phyloP scores from a whole-genome alignment of 2,888 invertebrate genomes.

The Deilephila elpenor region DNA sequence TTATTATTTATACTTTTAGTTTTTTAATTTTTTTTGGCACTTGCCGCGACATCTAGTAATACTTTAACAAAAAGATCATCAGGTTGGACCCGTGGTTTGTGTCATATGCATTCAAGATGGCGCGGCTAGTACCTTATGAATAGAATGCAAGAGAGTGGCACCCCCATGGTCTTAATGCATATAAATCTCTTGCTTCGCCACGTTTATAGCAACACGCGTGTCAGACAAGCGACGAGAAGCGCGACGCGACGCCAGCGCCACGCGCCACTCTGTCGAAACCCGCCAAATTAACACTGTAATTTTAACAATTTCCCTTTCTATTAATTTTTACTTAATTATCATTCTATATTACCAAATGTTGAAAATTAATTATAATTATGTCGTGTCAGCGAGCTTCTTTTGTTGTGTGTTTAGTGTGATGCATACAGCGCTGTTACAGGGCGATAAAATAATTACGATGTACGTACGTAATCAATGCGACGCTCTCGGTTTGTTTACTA shows the following conservation, averaged over 20 bases:
- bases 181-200: constrained; percentile 16
- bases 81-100: too few relatives aligned
- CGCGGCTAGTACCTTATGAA: too few relatives aligned
- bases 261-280: constrained; percentile 40
- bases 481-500: constrained; percentile 73
- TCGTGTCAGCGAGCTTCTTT: neutral
- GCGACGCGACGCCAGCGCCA: constrained; percentile 25
- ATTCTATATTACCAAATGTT: neutral
- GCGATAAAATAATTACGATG: constrained; percentile 62
- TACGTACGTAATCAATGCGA: constrained; percentile 52
- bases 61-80: too few relatives aligned
- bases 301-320: constrained; percentile 50
- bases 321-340: constrained; percentile 60
- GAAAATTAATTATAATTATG: neutral
- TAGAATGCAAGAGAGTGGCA: too few relatives aligned
- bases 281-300: constrained; percentile 54
- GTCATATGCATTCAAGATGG: too few relatives aligned
- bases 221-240: constrained; percentile 7
- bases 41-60: too few relatives aligned
- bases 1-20: too few relatives aligned
- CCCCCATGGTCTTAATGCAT: neutral
- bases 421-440: constrained; percentile 9
- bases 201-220: constrained; percentile 4
- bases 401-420: constrained; percentile 10
- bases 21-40: too few relatives aligned